These are phyloP conservation scores for Phrynosoma platyrhinos DNA, from an alignment of 2,113 vertebrate species.

Conservation along the genomic window DNA sequence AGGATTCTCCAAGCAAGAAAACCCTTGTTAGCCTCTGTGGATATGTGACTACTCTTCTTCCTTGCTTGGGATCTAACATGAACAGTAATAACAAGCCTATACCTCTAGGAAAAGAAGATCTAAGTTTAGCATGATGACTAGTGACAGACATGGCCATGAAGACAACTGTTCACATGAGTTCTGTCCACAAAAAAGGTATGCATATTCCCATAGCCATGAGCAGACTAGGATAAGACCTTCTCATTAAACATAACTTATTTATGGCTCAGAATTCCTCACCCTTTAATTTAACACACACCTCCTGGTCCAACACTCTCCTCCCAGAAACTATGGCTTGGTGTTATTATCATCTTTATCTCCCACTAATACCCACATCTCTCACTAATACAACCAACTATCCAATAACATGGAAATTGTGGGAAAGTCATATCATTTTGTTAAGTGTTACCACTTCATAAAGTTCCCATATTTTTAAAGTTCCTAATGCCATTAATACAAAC, in stretches of 20 bases:
- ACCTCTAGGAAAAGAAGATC: background rate
- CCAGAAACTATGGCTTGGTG: background rate
- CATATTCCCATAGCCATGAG: background rate
- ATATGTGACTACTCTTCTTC: background rate
- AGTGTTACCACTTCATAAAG: background rate
- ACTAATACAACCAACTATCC: background rate
- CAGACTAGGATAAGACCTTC: background rate
- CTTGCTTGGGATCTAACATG: background rate
- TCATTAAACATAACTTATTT: background rate
- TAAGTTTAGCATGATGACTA: constrained; percentile 5
- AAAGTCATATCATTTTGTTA: too few species aligned
- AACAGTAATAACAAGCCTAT: background rate
- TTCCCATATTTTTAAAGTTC: background rate
- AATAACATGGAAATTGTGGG: background rate
- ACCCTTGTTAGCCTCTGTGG: background rate
- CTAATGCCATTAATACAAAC: background rate
- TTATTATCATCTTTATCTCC: background rate
- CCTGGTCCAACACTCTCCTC: background rate
- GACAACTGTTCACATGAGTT: background rate
- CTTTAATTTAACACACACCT: background rate
- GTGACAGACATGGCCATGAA: background rate
- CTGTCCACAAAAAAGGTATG: background rate
- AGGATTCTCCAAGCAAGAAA: background rate
- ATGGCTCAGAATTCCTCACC: background rate
- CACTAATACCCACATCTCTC: background rate